Conservation (phyloP, 1,140 invertebrate species). For the Bombus balteatus region DNA sequence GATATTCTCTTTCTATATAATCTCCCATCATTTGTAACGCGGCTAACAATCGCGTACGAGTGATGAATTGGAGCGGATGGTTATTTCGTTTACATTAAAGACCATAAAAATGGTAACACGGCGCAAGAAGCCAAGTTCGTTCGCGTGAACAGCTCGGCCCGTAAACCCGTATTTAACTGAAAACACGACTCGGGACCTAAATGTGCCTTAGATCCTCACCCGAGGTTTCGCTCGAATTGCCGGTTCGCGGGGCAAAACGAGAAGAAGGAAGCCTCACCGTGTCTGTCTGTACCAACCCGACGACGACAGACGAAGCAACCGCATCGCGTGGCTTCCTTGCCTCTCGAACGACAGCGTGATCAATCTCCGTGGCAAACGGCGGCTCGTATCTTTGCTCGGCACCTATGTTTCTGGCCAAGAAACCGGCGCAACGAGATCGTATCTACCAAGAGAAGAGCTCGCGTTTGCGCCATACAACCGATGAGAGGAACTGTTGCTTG, state of each 20-base stretch:
- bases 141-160: background rate
- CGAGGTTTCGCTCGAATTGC: background rate
- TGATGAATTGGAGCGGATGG: background rate
- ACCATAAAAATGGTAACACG: background rate
- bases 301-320: constrained; percentile 24
- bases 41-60: background rate
- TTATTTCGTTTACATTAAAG: constrained; percentile 1
- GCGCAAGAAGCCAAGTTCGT: background rate
- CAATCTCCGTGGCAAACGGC: constrained; percentile 63
- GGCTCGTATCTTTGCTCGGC: constrained; percentile 56
- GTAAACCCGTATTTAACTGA: background rate
- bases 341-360: constrained; percentile 62
- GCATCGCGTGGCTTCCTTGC: constrained; percentile 58
- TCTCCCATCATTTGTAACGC: background rate
- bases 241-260: background rate
- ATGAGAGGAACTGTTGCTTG: constrained; percentile 29
- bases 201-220: background rate
- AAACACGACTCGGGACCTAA: background rate
- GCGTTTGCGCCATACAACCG: constrained; percentile 52
- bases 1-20: background rate
- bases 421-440: constrained; percentile 61
- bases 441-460: constrained; percentile 58
- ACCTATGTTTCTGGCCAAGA: constrained; percentile 56
- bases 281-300: constrained; percentile 27
- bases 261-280: background rate